Percentiles rank a stretch among this genome's conserved stretches.
These are phyloP conservation scores for Acrossocheilus fasciatus DNA, from an alignment of 2,797 vertebrate species.

Conservation along the genomic window DNA sequence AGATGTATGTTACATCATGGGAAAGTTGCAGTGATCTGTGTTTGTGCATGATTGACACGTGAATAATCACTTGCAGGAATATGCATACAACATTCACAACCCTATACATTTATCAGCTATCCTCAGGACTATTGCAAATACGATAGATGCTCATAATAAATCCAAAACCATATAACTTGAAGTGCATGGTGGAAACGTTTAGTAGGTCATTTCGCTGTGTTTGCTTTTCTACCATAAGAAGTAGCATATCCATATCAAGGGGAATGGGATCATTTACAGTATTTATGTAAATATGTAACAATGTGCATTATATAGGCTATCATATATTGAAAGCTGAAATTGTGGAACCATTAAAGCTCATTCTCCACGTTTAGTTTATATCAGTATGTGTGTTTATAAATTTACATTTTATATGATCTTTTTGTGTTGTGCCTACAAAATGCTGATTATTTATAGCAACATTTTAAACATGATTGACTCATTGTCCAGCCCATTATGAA, in stretches of 20 bases:
- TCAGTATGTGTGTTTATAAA: neutral
- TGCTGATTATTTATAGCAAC: neutral
- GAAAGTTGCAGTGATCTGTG: slow-evolving; percentile 8
- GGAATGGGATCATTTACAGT: neutral
- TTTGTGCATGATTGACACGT: slow-evolving; percentile 43
- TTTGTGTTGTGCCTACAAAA: neutral
- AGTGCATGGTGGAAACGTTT: neutral
- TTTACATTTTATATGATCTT: neutral
- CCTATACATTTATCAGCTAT: neutral
- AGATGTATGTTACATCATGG: slow-evolving; percentile 17
- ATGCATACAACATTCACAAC: neutral
- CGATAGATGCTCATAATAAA: slow-evolving; percentile 2
- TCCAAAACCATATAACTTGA: slow-evolving; percentile 12
- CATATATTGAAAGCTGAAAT: slow-evolving; percentile 1
- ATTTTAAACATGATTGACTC: neutral
- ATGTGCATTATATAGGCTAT: neutral
- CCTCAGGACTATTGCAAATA: slow-evolving; percentile 12
- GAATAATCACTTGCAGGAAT: slow-evolving; percentile 27
- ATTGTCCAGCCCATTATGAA: too few relatives aligned
- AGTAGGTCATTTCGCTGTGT: neutral
- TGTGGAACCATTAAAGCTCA: slow-evolving; percentile 19
- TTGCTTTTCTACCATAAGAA: neutral
- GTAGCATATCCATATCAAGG: neutral
- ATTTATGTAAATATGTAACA: slow-evolving; percentile 15
- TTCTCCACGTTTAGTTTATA: slow-evolving; percentile 1